Conservation (phyloP, 2,113 vertebrate species). For the Aegithalos caudatus region DNA sequence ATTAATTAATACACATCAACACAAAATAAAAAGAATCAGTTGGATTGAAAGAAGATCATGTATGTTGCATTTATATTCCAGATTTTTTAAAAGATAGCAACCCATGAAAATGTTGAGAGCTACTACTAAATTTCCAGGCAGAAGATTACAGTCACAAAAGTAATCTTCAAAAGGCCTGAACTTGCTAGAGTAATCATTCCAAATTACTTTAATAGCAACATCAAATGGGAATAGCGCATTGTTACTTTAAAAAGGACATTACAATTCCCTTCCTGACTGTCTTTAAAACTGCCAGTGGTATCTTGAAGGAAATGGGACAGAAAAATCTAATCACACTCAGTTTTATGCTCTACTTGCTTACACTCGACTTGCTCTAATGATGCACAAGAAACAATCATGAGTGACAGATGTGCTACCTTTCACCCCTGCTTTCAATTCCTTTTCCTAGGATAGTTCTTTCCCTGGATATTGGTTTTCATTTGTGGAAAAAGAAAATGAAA, state of each 20-base stretch:
- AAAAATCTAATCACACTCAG: background rate
- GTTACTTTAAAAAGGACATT: background rate
- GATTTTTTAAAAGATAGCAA: background rate
- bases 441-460: background rate
- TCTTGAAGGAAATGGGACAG: background rate
- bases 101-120: background rate
- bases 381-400: background rate
- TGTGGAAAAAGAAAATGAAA: background rate
- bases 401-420: background rate
- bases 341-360: background rate
- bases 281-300: background rate
- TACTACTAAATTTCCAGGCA: background rate
- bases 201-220: background rate
- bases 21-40: background rate
- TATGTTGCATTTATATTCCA: background rate
- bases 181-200: background rate
- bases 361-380: background rate
- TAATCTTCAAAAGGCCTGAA: background rate
- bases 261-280: background rate
- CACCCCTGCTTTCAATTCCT: background rate
- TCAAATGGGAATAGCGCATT: background rate
- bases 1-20: background rate
- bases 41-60: background rate
- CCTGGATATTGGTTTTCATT: background rate
- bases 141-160: background rate